These are phyloP conservation scores for Melieria omissa DNA, from an alignment of 2,888 invertebrate species.

Conservation along the genomic window DNA sequence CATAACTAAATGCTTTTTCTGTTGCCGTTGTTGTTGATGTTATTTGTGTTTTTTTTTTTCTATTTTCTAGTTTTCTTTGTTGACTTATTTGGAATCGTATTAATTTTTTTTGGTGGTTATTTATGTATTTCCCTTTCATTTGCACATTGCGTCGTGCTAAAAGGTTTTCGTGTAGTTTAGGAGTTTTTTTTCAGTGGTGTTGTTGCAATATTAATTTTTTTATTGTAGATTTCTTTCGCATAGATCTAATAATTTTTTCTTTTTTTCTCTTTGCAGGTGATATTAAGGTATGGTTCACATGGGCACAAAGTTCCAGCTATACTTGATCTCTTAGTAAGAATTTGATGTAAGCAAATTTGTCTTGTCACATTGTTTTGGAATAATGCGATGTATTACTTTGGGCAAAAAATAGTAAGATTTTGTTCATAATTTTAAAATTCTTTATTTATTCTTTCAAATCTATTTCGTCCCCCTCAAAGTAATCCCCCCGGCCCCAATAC, in stretches of 20 bases:
- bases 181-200: not conserved
- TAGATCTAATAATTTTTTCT: not conserved
- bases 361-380: too few relatives aligned
- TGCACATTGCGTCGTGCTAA: not conserved
- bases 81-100: not conserved
- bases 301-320: not conserved
- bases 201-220: not conserved
- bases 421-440: too few relatives aligned
- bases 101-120: not conserved
- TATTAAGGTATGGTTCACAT: slow-evolving; percentile 8
- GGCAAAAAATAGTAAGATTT: too few relatives aligned
- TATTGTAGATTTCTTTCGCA: not conserved
- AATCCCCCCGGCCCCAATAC: too few relatives aligned
- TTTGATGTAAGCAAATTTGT: not conserved
- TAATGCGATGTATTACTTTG: too few relatives aligned
- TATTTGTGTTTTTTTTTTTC: not conserved
- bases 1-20: not conserved
- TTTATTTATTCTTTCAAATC: too few relatives aligned
- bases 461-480: too few relatives aligned
- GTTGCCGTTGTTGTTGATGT: not conserved
- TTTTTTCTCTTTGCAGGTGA: not conserved
- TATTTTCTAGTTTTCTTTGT: not conserved
- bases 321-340: not conserved
- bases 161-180: not conserved
- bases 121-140: not conserved